A percentile compares a stretch with the other conserved stretches of the same genome.
Evolutionary conservation across 2,888 invertebrate genomes (phyloP).

Genomic region (Mylabris sibirica): DNA sequence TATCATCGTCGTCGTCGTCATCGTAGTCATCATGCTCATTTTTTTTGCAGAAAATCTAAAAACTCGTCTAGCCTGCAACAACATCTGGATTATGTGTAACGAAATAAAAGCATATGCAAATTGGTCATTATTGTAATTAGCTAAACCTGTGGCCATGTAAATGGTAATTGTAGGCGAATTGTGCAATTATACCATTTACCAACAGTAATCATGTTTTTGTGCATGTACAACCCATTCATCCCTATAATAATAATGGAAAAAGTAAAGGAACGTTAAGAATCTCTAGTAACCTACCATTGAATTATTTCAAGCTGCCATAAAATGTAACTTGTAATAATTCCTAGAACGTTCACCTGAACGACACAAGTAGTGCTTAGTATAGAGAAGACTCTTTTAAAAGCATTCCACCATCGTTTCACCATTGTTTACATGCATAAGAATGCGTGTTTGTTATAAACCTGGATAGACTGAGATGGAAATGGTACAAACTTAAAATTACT

Average conservation of each 20-base stretch:
- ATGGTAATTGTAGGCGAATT: slow-evolving; percentile 49
- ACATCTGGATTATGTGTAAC: slow-evolving; percentile 35
- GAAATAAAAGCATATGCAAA: slow-evolving; percentile 47
- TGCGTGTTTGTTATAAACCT: slow-evolving; percentile 24
- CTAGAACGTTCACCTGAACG: slow-evolving; percentile 27
- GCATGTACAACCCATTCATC: slow-evolving; percentile 21
- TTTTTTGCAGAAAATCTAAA: not conserved
- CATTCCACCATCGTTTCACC: slow-evolving; percentile 24
- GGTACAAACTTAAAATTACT: slow-evolving; percentile 15
- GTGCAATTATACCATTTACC: slow-evolving; percentile 40
- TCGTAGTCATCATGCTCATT: not conserved
- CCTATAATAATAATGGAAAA: not conserved
- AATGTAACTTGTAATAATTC: not conserved
- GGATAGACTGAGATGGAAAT: slow-evolving; percentile 8
- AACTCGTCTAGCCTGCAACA: not conserved
- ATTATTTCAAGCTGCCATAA: not conserved
- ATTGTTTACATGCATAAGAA: slow-evolving; percentile 23
- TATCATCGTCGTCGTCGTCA: not conserved
- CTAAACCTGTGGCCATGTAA: slow-evolving; percentile 50
- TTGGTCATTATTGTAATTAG: slow-evolving; percentile 48
- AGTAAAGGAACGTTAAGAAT: not conserved
- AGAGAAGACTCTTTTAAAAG: slow-evolving; percentile 28
- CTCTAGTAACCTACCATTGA: not conserved
- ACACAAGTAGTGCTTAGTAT: slow-evolving; percentile 30
- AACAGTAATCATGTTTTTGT: slow-evolving; percentile 15